Evolutionary conservation across 2,113 vertebrate genomes (phyloP), one percentile per base, ranked within the genome.

Genomic region (Pollimyrus isidori): DNA sequence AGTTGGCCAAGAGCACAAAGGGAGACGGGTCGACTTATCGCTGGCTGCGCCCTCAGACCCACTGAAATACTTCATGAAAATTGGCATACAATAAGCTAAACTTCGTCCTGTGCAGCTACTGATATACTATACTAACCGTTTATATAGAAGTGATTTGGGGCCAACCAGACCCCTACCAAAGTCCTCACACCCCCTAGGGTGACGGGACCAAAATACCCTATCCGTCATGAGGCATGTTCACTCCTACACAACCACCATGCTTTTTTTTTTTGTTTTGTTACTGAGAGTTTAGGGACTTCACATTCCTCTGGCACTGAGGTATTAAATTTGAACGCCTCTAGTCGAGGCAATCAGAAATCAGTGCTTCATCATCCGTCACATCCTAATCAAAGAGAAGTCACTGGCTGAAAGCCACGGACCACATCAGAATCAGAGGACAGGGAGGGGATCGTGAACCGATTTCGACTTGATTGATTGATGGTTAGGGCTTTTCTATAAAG

Each of bases 1-100:
- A 87, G 91, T 87, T 91, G 93, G 93, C 92, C 91, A 90, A 91
- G 76, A 89, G 91, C 92, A 94, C 92, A 92, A 90, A 92, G 92
- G 91, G 92, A 91, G 89, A 90, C 90, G 50, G 91, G 90, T 92
- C 91, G 90, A 95, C 92, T 94, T 92, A 94, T 92, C 92, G 85
- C 89, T 91, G 91, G 86, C 89, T 91, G 91, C 92, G 92, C 92
- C 91, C 92, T 91, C 90, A 94, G 17, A 88, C 49, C 9, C 65
- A 91, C 90, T 91, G 26, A 90, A 87, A 86, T 19, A 65, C 52
- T 9, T 49, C 26, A 52, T 53, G 49, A 53, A 49, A 48, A 3
- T 17, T 13, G 48, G 65, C 9, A 73, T 35, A 48, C 45, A 48
- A 39, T 2, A 19, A 56, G 46, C 73, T 88, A n/a, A 58, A 65